Conservation (phyloP, 2,888 invertebrate species). For the Leucozona laternaria region DNA sequence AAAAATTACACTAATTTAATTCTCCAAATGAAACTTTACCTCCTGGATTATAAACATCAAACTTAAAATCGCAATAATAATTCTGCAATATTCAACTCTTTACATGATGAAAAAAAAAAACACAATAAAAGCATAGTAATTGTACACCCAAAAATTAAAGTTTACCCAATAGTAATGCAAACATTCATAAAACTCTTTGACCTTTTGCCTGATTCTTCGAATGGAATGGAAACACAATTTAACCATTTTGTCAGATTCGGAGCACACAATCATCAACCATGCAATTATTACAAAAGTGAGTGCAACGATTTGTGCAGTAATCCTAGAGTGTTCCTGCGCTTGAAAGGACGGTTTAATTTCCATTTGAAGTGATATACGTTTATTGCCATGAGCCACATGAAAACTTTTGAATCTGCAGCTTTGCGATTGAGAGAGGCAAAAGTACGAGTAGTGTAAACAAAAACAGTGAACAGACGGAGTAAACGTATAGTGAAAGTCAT, state of each 20-base stretch:
- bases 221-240: slow-evolving; percentile 49
- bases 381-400: slow-evolving; percentile 40
- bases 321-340: slow-evolving; percentile 25
- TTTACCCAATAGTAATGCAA: slow-evolving; percentile 41
- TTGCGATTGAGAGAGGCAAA: background rate
- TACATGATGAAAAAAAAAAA: background rate
- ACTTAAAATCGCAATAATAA: slow-evolving; percentile 2
- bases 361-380: slow-evolving; percentile 39
- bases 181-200: slow-evolving; percentile 48
- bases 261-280: slow-evolving; percentile 6
- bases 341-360: background rate
- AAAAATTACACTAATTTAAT: too few relatives aligned
- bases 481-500: slow-evolving; percentile 30
- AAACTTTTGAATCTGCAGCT: slow-evolving; percentile 9
- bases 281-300: slow-evolving; percentile 40
- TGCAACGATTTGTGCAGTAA: slow-evolving; percentile 51
- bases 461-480: background rate
- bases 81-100: slow-evolving; percentile 42
- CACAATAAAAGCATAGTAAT: background rate
- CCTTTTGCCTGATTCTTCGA: slow-evolving; percentile 56
- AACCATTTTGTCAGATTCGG: slow-evolving; percentile 41
- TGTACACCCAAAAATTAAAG: slow-evolving; percentile 29
- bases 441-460: background rate
- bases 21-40: background rate
- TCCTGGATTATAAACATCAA: background rate